phyloP scores from a whole-genome alignment of 2,888 invertebrate species.

The Hypomecis atomaria region DNA sequence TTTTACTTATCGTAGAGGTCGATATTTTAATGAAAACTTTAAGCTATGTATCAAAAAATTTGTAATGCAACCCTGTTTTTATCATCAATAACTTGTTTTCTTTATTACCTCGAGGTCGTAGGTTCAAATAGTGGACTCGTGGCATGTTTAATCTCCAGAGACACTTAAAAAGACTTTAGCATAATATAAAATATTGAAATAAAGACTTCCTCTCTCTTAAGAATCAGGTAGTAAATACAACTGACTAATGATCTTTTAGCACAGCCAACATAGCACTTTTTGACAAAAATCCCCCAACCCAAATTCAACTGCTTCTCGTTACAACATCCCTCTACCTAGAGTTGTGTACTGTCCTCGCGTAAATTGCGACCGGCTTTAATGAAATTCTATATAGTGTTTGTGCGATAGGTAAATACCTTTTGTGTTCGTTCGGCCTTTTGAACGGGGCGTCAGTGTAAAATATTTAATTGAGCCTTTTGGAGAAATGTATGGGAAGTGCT shows the following conservation, averaged over 20 bases:
- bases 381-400: slow-evolving; percentile 45
- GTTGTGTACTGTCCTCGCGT: slow-evolving; percentile 34
- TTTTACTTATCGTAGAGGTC: too few species aligned
- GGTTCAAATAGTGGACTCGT: too few species aligned
- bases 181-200: too few species aligned
- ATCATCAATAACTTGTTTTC: too few species aligned
- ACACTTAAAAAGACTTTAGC: too few species aligned
- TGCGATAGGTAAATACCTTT: slow-evolving; percentile 36
- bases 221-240: too few species aligned
- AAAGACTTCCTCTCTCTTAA: too few species aligned
- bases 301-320: not conserved
- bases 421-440: slow-evolving; percentile 30
- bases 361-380: slow-evolving; percentile 47
- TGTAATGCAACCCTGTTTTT: too few species aligned
- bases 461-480: slow-evolving; percentile 30
- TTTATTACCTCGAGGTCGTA: too few species aligned
- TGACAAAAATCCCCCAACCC: slow-evolving; percentile 1
- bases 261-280: slow-evolving; percentile 9
- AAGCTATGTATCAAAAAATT: too few species aligned
- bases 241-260: not conserved
- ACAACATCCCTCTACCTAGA: not conserved
- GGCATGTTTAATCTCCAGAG: too few species aligned
- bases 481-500: slow-evolving; percentile 13
- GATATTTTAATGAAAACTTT: too few species aligned
- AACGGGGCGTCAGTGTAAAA: slow-evolving; percentile 25